These are phyloP conservation scores for Parnassius orleans DNA, from an alignment of 2,888 invertebrate genomes.

Conservation along the genomic window DNA sequence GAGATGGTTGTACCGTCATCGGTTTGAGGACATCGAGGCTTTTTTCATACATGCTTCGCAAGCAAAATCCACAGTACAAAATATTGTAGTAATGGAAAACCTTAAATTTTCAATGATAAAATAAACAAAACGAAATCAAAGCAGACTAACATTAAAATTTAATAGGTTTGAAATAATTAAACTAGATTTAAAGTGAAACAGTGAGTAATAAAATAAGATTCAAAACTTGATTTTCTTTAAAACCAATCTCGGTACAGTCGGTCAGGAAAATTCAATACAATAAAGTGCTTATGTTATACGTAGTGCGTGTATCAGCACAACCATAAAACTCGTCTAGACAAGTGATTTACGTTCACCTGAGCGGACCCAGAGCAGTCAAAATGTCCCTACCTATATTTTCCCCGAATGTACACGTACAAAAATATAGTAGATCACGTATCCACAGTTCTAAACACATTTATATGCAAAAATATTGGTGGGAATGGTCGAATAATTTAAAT, in stretches of 20 bases:
- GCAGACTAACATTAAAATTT: too few species aligned
- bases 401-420: constrained; percentile 18
- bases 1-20: too few species aligned
- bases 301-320: constrained; percentile 62
- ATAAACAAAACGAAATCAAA: too few species aligned
- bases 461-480: background rate
- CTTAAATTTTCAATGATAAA: too few species aligned
- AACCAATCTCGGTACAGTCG: constrained; percentile 33
- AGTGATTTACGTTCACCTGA: constrained; percentile 72
- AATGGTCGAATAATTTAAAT: too few species aligned
- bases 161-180: too few species aligned
- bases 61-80: too few species aligned
- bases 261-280: constrained; percentile 45
- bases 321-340: constrained; percentile 72
- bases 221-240: constrained; percentile 26
- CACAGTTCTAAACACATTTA: constrained; percentile 1
- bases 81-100: too few species aligned
- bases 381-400: constrained; percentile 32
- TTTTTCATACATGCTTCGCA: too few species aligned
- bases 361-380: constrained; percentile 38
- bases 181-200: background rate
- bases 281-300: constrained; percentile 50
- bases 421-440: constrained; percentile 9
- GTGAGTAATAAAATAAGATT: constrained; percentile 2
- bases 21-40: too few species aligned